Conservation (phyloP, 2,113 vertebrate genomes). For the Dolichallabes microphthalmus region DNA sequence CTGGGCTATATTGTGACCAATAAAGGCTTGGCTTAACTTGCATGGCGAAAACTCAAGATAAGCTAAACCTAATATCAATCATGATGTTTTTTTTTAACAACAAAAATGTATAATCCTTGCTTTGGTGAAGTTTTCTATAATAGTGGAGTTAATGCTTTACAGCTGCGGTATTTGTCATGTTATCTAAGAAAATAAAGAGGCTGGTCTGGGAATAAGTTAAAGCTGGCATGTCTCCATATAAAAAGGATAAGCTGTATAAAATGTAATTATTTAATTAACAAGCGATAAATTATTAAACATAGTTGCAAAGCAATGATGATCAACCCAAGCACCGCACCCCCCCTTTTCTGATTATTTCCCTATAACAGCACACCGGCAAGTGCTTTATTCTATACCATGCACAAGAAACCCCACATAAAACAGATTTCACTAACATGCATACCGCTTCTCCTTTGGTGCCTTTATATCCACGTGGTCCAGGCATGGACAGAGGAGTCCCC, state of each 20-base stretch:
- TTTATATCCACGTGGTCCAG: constrained; percentile 83
- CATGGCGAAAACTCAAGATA: not conserved
- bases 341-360: not conserved
- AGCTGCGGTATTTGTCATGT: not conserved
- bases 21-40: not conserved
- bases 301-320: no score
- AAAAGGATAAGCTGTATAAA: not conserved
- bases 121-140: not conserved
- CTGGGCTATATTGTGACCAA: not conserved
- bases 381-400: not conserved
- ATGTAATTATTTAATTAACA: not conserved
- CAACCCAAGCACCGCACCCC: no score
- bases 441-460: constrained; percentile 82
- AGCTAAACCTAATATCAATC: not conserved
- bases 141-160: not conserved
- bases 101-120: not conserved
- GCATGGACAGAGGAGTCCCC: constrained; percentile 75
- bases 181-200: not conserved
- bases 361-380: not conserved
- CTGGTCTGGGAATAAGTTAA: not conserved
- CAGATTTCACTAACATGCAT: constrained; percentile 47
- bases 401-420: not conserved
- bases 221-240: not conserved
- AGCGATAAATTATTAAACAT: not conserved
- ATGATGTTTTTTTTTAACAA: not conserved